Evolutionary conservation across 1,140 invertebrate genomes (phyloP).

Genomic region (Atta texana): DNA sequence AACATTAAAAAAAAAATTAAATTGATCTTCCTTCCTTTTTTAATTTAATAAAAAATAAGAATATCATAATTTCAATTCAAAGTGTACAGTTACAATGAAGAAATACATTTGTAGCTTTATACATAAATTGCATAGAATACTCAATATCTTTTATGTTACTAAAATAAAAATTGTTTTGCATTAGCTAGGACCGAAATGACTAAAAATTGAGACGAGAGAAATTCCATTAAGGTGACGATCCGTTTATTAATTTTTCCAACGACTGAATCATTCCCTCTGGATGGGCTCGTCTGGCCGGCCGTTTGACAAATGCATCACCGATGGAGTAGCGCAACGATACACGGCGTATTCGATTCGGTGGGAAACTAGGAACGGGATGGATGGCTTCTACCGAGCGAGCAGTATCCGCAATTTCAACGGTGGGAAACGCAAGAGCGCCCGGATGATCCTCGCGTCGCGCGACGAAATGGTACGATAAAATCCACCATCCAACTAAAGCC

Average conservation of each 20-base stretch:
- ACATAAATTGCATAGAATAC: background rate
- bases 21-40: background rate
- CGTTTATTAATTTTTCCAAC: constrained; percentile 58
- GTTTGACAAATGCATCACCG: constrained; percentile 66
- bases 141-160: too few species aligned
- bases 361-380: constrained; percentile 54
- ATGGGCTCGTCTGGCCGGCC: constrained; percentile 37
- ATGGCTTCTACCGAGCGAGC: constrained; percentile 49
- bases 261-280: constrained; percentile 29
- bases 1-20: background rate
- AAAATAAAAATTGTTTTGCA: background rate
- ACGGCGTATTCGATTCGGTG: constrained; percentile 54
- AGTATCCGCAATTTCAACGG: constrained; percentile 58
- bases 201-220: constrained; percentile 23
- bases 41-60: background rate
- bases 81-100: background rate
- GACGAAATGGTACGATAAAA: constrained; percentile 29
- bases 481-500: constrained; percentile 21
- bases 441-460: constrained; percentile 40
- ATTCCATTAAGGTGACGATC: constrained; percentile 55
- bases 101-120: background rate
- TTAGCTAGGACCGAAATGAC: background rate
- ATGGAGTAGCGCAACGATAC: constrained; percentile 57
- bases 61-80: background rate
- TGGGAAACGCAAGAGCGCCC: constrained; percentile 36